Evolutionary conservation across 2,797 vertebrate genomes (phyloP).

Genomic region (Coluber constrictor): DNA sequence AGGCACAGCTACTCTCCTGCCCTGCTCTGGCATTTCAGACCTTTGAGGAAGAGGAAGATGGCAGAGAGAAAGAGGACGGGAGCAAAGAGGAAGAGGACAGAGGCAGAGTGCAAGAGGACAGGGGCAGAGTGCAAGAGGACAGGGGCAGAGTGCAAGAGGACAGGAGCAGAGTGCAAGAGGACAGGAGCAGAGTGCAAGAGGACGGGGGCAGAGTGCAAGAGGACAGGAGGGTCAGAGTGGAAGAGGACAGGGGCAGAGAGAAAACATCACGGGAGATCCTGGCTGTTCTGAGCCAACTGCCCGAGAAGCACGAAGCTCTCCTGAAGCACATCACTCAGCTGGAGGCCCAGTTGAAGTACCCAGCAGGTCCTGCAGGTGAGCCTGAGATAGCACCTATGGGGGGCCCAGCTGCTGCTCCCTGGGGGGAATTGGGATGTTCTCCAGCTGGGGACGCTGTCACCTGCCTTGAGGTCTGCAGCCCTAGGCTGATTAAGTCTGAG

Average conservation of each 20-base stretch:
- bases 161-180: background rate
- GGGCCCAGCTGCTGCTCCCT: background rate
- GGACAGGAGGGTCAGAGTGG: rapidly evolving
- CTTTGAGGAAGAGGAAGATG: background rate
- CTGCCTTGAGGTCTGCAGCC: background rate
- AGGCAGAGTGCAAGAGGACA: background rate
- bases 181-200: background rate
- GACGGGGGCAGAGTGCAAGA: too few species aligned
- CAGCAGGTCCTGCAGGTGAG: conserved; percentile 43
- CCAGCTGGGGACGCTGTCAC: background rate
- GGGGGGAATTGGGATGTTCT: background rate
- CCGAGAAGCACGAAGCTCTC: background rate
- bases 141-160: background rate
- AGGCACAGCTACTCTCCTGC: background rate
- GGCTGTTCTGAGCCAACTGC: conserved; percentile 40
- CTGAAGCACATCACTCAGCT: conserved; percentile 1
- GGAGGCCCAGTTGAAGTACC: conserved; percentile 35
- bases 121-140: too few species aligned
- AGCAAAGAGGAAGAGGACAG: background rate
- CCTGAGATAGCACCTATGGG: background rate
- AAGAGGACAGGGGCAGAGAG: conserved; percentile 26
- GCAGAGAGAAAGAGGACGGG: background rate
- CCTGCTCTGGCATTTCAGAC: background rate
- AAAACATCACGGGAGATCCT: background rate
- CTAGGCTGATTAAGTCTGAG: background rate